Evolutionary conservation across 2,888 invertebrate species (phyloP).

Genomic region (Eilema caniola): DNA sequence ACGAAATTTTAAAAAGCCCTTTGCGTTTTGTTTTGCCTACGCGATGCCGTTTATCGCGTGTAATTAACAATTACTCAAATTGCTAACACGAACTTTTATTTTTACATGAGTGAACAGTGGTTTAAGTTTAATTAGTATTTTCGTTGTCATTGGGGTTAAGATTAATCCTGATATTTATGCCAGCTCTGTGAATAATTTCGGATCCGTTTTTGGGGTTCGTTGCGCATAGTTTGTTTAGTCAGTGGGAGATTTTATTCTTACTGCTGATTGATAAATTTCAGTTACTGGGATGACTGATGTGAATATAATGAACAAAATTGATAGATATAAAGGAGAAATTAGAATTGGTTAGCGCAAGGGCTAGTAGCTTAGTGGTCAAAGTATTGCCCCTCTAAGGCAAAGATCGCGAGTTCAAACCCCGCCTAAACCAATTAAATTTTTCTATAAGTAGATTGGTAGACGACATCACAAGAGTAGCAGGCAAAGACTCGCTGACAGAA

Average conservation of each 20-base stretch:
- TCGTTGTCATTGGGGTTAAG: background rate
- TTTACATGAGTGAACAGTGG: background rate
- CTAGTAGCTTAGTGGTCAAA: too few species aligned
- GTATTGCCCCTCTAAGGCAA: too few species aligned
- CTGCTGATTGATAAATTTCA: too few species aligned
- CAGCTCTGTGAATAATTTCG: background rate
- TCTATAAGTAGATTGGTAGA: too few species aligned
- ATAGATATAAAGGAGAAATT: too few species aligned
- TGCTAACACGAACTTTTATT: background rate
- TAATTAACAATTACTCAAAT: constrained; percentile 7
- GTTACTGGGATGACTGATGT: too few species aligned
- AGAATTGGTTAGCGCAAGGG: too few species aligned
- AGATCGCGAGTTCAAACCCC: too few species aligned
- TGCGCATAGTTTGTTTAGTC: background rate
- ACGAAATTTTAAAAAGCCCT: background rate
- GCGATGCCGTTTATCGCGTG: background rate
- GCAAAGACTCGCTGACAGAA: too few species aligned
- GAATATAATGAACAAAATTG: too few species aligned
- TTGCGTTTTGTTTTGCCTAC: background rate
- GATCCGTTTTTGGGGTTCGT: background rate
- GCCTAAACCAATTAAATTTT: too few species aligned
- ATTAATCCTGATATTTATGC: background rate
- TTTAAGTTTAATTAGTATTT: background rate
- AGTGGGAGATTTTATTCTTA: background rate
- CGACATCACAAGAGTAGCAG: too few species aligned